Evolutionary conservation across 2,888 invertebrate genomes (phyloP).

Genomic region (Phragmatobia fuliginosa): DNA sequence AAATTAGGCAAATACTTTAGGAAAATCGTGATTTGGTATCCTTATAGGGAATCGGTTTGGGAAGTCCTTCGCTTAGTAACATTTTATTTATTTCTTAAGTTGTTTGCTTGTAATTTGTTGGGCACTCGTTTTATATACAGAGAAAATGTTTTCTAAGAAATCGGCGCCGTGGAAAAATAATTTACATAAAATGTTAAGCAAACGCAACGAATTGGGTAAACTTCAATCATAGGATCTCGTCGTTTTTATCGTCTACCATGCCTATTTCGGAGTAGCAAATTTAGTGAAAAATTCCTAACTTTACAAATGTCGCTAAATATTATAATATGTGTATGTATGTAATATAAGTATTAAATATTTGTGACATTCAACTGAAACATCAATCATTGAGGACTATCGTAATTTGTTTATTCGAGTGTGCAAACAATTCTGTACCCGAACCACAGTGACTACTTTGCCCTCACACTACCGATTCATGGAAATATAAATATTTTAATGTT

Average conservation of each 20-base stretch:
- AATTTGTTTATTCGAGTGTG: constrained; percentile 23
- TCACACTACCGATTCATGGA: constrained; percentile 38
- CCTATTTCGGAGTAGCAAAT: constrained; percentile 28
- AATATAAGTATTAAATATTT: neutral
- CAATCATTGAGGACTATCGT: constrained; percentile 19
- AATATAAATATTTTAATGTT: constrained; percentile 69
- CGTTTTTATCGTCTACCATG: constrained; percentile 52
- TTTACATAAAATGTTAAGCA: constrained; percentile 76
- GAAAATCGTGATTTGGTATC: constrained; percentile 43
- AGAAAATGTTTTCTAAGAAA: constrained; percentile 54
- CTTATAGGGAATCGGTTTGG: constrained; percentile 44
- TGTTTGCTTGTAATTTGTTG: constrained; percentile 57
- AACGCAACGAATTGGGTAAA: constrained; percentile 75
- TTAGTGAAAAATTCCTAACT: constrained; percentile 23
- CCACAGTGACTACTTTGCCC: constrained; percentile 31
- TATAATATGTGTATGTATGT: constrained; percentile 11
- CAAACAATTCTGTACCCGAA: constrained; percentile 29
- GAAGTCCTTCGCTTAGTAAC: constrained; percentile 36
- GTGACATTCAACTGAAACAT: constrained; percentile 20
- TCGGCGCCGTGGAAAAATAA: constrained; percentile 64
- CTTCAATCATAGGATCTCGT: constrained; percentile 66
- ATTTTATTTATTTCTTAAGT: constrained; percentile 54
- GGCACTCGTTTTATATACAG: constrained; percentile 53
- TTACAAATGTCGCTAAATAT: neutral
- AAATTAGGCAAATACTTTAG: constrained; percentile 40